Percentiles rank a stretch among this genome's conserved stretches.
Evolutionary conservation across 2,888 invertebrate genomes (phyloP).

Genomic region (Julus scandinavius): DNA sequence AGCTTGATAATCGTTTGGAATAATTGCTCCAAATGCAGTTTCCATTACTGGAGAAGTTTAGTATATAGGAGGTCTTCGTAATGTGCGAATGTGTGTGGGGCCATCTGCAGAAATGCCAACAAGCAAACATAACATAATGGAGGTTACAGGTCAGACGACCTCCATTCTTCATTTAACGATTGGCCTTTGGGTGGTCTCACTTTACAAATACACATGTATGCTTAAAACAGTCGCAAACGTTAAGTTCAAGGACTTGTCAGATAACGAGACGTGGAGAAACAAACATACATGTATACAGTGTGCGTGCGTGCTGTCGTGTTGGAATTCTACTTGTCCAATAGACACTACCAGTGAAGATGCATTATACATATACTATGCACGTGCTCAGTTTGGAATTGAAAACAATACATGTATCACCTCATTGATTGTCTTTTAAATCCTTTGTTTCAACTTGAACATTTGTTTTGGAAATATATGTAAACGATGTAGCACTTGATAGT

Average conservation of each 20-base stretch:
- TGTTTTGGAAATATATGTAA: no score
- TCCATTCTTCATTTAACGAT: constrained; percentile 51
- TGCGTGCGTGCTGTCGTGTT: not conserved
- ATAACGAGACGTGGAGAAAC: not conserved
- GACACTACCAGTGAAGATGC: not conserved
- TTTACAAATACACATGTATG: constrained; percentile 41
- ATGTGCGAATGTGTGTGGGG: constrained; percentile 49
- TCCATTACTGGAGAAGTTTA: not conserved
- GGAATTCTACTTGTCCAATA: not conserved
- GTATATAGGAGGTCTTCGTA: not conserved
- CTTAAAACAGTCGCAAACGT: constrained; percentile 16
- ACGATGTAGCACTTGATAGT: no score
- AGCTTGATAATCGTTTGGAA: not conserved
- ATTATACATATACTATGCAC: not conserved
- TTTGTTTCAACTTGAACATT: no score
- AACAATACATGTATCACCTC: no score
- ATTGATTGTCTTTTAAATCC: no score
- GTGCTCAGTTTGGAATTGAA: no score
- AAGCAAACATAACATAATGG: constrained; percentile 54
- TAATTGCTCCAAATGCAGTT: not conserved
- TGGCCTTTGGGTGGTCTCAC: constrained; percentile 50
- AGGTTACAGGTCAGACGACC: constrained; percentile 51
- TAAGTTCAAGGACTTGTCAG: constrained; percentile 21
- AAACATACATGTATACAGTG: not conserved
- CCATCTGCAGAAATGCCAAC: constrained; percentile 42